Percentiles rank a stretch among this genome's conserved stretches.
Conservation (phyloP, 2,113 vertebrate species). For the Apteryx mantelli region DNA sequence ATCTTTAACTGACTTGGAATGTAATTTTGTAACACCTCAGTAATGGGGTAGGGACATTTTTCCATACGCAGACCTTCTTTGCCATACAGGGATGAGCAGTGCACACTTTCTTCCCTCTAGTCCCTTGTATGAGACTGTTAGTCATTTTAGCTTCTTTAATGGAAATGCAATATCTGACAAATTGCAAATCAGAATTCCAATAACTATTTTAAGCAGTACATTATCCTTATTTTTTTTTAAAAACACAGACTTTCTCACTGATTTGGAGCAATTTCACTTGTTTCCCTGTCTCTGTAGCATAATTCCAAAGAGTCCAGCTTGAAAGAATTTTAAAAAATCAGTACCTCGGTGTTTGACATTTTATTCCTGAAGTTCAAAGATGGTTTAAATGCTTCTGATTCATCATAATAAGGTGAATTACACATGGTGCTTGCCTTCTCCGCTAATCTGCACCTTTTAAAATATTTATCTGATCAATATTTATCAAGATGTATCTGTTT, state of each 20-base stretch:
- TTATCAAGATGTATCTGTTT: background rate
- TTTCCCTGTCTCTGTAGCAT: background rate
- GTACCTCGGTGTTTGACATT: background rate
- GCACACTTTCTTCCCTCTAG: background rate
- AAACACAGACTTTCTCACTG: background rate
- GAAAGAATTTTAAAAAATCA: slow-evolving; percentile 3
- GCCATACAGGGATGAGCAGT: background rate
- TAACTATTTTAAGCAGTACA: background rate
- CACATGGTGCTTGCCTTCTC: background rate
- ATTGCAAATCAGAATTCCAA: background rate
- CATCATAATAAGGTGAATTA: background rate
- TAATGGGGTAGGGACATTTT: no score
- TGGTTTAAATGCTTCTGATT: background rate
- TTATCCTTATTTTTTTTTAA: background rate
- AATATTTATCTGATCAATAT: slow-evolving; percentile 37
- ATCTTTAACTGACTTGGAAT: background rate
- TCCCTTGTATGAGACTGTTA: no score
- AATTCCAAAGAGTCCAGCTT: background rate
- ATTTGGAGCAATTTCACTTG: background rate
- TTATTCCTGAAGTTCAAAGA: background rate
- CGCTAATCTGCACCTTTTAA: background rate
- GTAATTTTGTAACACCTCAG: no score
- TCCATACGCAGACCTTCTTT: no score
- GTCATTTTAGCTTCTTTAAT: background rate
- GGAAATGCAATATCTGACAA: background rate